Evolutionary conservation across 1,140 invertebrate species (phyloP).

Genomic region (Archivesica marissinica): DNA sequence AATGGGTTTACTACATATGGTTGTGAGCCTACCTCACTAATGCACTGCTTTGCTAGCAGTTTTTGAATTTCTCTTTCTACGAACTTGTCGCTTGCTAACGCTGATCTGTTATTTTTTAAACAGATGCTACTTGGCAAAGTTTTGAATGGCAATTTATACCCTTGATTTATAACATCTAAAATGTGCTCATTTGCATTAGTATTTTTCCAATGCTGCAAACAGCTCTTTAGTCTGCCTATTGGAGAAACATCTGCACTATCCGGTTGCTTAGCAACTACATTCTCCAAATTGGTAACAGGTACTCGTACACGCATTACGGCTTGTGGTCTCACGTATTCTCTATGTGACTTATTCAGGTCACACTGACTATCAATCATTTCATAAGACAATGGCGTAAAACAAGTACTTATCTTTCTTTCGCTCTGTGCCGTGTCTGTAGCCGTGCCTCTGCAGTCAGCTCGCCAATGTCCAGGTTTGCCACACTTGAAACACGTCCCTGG

Average conservation of each 20-base stretch:
- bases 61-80: slow-evolving; percentile 30
- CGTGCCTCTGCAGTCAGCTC: not conserved
- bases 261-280: no score
- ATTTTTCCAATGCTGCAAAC: not conserved
- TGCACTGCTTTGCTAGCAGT: no score
- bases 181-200: slow-evolving; percentile 24
- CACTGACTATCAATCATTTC: no score
- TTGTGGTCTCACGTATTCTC: no score
- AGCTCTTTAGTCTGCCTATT: not conserved
- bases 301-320: no score
- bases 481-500: slow-evolving; percentile 14
- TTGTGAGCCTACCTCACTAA: not conserved
- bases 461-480: slow-evolving; percentile 34
- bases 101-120: slow-evolving; percentile 40
- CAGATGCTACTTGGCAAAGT: not conserved
- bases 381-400: no score
- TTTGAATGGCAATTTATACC: slow-evolving; percentile 39
- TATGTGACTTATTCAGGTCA: not conserved
- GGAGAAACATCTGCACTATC: not conserved
- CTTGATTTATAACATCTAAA: slow-evolving; percentile 18
- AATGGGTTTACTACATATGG: slow-evolving; percentile 30
- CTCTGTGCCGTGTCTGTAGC: not conserved
- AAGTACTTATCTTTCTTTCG: no score
- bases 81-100: not conserved
- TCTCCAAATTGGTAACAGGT: not conserved